Base-by-base conservation (phyloP, 2,888 invertebrate genomes). In the Polydrusus pterygomalis region DNA sequence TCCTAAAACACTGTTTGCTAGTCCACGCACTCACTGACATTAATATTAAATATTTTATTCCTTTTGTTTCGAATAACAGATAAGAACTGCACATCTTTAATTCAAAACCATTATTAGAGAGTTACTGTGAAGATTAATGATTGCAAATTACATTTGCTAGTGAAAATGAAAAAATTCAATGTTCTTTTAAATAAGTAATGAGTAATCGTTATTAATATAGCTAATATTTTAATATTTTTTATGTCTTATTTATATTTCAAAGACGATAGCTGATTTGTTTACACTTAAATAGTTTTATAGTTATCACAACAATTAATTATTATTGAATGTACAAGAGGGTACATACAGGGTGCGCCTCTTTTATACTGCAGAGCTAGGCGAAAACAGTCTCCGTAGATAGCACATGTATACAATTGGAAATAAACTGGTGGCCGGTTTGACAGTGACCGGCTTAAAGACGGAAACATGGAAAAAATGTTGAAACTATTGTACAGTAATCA, bases 11-110 rank as follows among this genome's bases (percentile, higher is more conserved):
- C 15, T 15, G 64, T 17, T 64, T 64, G 18, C 17, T 20, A 47
- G 15, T 49, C 64, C 34, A 45, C 47, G 10, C 40, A 56, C 54
- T 47, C 43, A 18, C 18, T 20, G 40, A 54, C 67, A 56, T 60
- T 18, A 47, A 60, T 68, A 70, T 62, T 70, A 70, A 70, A 60
- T 49, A 70, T 70, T 34, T 25, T 49, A 49, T 70, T 34, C 58
- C 70, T 70, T 62, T 70, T 70, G 56, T 70, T 60, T 47, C 17
- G 25, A 49, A 49, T 49, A 43, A 43, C 69, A 58, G 40, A 40
- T 69, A 62, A 70, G 34, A 49, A 64, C 63, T 30, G 20, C 49
- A 49, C 49, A 49, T 64, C 30, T 64, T 30, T 64, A 43, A 64
- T 64, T 64, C 64, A 64, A 49, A 15, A n/a, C 56, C 15, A 25